Evolutionary conservation across 2,888 invertebrate genomes (phyloP), one percentile per base, ranked within the genome.

Genomic region (Biston betularia): DNA sequence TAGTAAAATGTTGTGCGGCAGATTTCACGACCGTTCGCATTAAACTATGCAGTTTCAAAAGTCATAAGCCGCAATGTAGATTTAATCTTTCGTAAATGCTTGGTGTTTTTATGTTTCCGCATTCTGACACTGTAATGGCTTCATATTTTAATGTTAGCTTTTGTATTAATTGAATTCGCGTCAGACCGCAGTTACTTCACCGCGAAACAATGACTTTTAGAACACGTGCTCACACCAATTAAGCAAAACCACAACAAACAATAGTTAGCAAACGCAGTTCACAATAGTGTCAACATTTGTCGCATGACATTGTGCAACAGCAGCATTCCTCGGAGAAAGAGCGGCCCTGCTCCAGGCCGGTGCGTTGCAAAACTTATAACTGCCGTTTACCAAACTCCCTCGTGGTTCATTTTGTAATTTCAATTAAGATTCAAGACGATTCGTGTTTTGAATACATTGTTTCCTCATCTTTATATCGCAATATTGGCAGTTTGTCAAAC

Each of bases 321-420:
- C 83, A 79, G 80, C 88, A 88, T 90, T 88, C 88, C 83, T 78
- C 70, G 77, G 86, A 88, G 89, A 89, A 89, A 91, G 89, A 91
- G 80, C 82, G 84, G 87, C 85, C 86, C 85, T 88, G 85, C 79
- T 84, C 79, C 77, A 77, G 81, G 83, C 84, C 79, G 77, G 83
- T 82, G 71, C 70, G 45, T 92, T 88, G 84, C 86, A 81, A 89
- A 86, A 90, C 79, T 58, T 78, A 82, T 84, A 86, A 84, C 78
- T 73, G 76, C 80, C 74, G 81, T 84, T 89, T 86, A 81, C 84
- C 84, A 87, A 87, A 87, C 82, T 82, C 83, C 79, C 73, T 80
- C 72, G 82, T 75, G 76, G 79, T 75, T 79, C 75, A 83, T 90
- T 90, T 87, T 85, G 88, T 84, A 91, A 89, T 84, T 84, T 80